These are phyloP conservation scores for Microcebus tavaratra DNA, from an alignment of 2,113 vertebrate species.

Conservation along the genomic window DNA sequence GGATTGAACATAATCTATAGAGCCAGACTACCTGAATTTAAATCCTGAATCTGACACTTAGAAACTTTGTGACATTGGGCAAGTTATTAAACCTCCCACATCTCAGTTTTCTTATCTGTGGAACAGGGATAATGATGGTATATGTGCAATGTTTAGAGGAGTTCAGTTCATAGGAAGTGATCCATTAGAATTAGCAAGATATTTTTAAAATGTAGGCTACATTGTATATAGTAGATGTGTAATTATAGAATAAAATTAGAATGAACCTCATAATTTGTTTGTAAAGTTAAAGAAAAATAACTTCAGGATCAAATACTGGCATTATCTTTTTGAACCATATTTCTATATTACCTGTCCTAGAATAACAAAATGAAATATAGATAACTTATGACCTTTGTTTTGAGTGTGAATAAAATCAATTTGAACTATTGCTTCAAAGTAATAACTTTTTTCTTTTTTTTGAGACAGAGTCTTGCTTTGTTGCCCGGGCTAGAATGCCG, in stretches of 20 bases:
- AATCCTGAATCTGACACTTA: neutral
- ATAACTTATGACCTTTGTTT: neutral
- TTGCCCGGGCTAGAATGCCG: too few species aligned
- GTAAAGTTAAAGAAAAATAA: neutral
- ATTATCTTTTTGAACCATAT: neutral
- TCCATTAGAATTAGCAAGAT: neutral
- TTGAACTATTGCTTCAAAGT: neutral
- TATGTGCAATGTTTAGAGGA: neutral
- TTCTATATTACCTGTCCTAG: neutral
- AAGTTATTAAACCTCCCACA: neutral
- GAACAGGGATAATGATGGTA: neutral
- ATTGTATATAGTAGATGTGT: neutral
- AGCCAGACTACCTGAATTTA: neutral
- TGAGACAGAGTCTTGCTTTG: too few species aligned
- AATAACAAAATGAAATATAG: slow-evolving; percentile 33
- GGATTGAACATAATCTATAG: neutral
- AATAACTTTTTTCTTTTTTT: neutral
- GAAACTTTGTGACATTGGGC: neutral
- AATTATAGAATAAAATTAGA: neutral
- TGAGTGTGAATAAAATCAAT: neutral
- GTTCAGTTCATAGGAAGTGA: neutral
- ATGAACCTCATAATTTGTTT: neutral
- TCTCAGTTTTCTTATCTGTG: neutral
- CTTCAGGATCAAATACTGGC: neutral
- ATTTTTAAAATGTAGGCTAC: neutral